Base-by-base conservation (phyloP, 2,113 vertebrate genomes). In the Rhizomys pruinosus region DNA sequence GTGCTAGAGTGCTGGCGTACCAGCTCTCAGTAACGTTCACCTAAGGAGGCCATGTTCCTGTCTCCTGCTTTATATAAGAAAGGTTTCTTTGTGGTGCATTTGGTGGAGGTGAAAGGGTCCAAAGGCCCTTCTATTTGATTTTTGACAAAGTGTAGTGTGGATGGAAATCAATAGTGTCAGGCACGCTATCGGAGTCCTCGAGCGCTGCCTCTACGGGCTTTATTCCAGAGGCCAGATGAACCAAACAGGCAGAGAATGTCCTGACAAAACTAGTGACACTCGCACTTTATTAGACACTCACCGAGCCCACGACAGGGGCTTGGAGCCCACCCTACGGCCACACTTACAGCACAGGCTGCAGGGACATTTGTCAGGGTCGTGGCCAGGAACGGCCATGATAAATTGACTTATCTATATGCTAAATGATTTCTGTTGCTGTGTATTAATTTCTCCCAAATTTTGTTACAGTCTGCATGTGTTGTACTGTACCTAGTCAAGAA, bases 371-470 rank as follows among this genome's bases (percentile, higher is more conserved):
- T 99, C 99, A 99, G 99, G 99, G 99, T 99, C 99, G 98, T 88
- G 97, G 98, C 98, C 98, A 98, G 98, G 98, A 99, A 99, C 99
- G 98, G 98, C 98, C 76, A 98, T 99, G 99, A 99, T 99, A 99
- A 99, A 99, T 99, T 99, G 99, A 99, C 99, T 99, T 99, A 99
- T 99, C 99, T 99, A 99, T 99, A 99, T 99, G 99, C 99, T 99
- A 99, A 99, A 98, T 98, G 98, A 98, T 97, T 98, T 98, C 97
- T 96, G 96, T 98, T 97, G 97, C 98, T 94, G 96, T 97, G 97
- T 98, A 98, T 98, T 98, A 98, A 98, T 98, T 98, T 98, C 96
- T 93, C 97, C 97, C 96, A 93, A 97, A 98, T 97, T 98, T 98
- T 98, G 97, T 97, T 96, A 91, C 90, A 84, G 97, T 97, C 97